Evolutionary conservation across 2,113 vertebrate genomes (phyloP).

Genomic region (Carassius carassius): DNA sequence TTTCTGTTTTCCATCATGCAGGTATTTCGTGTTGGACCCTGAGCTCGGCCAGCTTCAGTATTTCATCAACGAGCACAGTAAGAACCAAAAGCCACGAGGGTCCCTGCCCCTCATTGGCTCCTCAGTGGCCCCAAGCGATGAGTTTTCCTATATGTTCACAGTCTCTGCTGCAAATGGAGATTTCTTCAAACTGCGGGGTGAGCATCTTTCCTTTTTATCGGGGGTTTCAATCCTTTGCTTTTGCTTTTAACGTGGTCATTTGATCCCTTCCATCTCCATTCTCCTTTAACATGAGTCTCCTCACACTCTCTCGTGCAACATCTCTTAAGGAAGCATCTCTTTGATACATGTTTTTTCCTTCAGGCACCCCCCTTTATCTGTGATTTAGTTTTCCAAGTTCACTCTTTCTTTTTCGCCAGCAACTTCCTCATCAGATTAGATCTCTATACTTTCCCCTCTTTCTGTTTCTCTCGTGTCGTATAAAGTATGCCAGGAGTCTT

Average conservation of each 20-base stretch:
- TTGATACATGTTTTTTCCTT: neutral
- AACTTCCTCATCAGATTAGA: constrained; percentile 5
- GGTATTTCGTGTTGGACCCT: constrained; percentile 86
- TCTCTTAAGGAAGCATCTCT: neutral
- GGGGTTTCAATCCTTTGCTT: neutral
- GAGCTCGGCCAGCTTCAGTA: constrained; percentile 87
- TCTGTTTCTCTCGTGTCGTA: constrained; percentile 3
- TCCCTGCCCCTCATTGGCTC: constrained; percentile 84
- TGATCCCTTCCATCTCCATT: constrained; percentile 5
- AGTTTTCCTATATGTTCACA: constrained; percentile 87
- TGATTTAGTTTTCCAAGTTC: neutral
- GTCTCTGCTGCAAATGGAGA: constrained; percentile 84
- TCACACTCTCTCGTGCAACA: no score
- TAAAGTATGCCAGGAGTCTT: neutral
- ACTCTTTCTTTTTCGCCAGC: neutral
- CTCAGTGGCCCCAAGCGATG: constrained; percentile 82
- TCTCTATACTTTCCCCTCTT: neutral
- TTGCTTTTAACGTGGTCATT: neutral
- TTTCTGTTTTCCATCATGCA: constrained; percentile 50
- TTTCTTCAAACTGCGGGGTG: constrained; percentile 90
- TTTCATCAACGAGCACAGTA: constrained; percentile 85
- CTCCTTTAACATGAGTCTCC: neutral
- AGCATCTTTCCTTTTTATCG: neutral
- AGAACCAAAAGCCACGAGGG: constrained; percentile 84
- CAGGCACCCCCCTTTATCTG: constrained; percentile 9